These are phyloP conservation scores for Pandemis cinnamomeana DNA, from an alignment of 2,888 invertebrate genomes.

Conservation along the genomic window DNA sequence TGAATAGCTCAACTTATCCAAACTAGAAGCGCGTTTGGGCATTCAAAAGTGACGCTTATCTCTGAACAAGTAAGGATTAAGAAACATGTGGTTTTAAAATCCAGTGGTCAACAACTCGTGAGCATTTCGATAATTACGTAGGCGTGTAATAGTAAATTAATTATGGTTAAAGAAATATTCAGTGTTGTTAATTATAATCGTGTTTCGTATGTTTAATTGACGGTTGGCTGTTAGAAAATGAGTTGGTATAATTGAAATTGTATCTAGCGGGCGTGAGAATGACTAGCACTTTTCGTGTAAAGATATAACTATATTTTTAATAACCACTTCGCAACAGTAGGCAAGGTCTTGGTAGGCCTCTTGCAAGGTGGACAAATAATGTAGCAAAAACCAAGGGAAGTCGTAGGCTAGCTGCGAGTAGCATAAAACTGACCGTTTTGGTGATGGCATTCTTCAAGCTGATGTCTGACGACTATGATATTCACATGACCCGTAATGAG, in stretches of 20 bases:
- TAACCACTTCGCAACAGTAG: neutral
- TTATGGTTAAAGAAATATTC: constrained; percentile 61
- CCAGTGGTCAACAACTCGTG: constrained; percentile 33
- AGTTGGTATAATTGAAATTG: constrained; percentile 39
- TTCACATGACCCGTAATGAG: too few relatives aligned
- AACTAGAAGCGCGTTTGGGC: constrained; percentile 6
- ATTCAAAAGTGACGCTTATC: constrained; percentile 2
- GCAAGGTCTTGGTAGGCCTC: too few relatives aligned
- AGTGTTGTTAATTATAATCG: constrained; percentile 60
- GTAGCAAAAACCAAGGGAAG: too few relatives aligned
- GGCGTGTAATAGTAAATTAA: constrained; percentile 66
- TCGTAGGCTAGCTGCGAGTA: too few relatives aligned
- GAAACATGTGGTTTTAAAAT: neutral
- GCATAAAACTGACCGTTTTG: too few relatives aligned
- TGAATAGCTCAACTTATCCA: constrained; percentile 55
- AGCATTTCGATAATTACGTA: constrained; percentile 44
- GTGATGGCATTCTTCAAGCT: too few relatives aligned
- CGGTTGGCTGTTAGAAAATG: constrained; percentile 16
- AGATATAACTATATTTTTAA: constrained; percentile 8
- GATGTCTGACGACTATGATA: too few relatives aligned
- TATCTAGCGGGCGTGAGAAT: constrained; percentile 17
- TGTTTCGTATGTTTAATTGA: constrained; percentile 42
- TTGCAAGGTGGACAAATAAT: too few relatives aligned
- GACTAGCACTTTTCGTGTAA: neutral
- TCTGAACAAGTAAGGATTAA: constrained; percentile 2